These are phyloP conservation scores for Capitulum mitella DNA, from an alignment of 2,888 invertebrate species.

Conservation along the genomic window DNA sequence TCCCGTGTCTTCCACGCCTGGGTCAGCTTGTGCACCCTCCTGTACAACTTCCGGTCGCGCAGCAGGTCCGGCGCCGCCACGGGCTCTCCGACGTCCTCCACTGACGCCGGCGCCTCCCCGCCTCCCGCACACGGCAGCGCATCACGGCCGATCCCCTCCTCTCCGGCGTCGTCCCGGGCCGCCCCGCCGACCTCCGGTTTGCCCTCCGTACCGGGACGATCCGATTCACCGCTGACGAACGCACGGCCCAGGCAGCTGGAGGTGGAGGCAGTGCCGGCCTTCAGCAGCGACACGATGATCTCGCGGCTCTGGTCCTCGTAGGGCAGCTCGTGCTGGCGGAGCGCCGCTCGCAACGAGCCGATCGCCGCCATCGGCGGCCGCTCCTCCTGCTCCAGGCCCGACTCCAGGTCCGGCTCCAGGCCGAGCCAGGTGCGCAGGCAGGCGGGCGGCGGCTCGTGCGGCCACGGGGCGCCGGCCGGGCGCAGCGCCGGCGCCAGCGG, in stretches of 20 bases:
- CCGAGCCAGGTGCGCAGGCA: neutral
- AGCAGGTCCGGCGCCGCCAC: neutral
- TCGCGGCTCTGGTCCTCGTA: neutral
- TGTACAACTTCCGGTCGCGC: neutral
- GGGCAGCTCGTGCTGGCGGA: neutral
- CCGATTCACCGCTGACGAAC: no score
- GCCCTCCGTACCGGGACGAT: neutral
- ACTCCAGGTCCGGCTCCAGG: neutral
- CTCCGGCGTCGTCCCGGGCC: neutral
- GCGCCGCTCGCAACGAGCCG: neutral
- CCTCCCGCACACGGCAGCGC: no score
- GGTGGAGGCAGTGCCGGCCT: no score
- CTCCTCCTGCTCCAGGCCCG: neutral
- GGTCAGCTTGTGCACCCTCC: neutral
- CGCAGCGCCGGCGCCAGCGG: neutral
- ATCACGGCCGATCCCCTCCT: neutral
- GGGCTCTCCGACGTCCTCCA: neutral
- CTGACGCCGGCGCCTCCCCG: neutral
- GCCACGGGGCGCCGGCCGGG: neutral
- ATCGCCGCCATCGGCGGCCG: neutral
- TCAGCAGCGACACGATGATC: neutral
- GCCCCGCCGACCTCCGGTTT: neutral
- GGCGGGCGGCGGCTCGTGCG: neutral
- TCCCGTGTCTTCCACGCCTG: neutral
- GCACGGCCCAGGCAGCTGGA: no score